These are phyloP conservation scores for Aporophyla lueneburgensis DNA, from an alignment of 2,888 invertebrate species.

Conservation along the genomic window DNA sequence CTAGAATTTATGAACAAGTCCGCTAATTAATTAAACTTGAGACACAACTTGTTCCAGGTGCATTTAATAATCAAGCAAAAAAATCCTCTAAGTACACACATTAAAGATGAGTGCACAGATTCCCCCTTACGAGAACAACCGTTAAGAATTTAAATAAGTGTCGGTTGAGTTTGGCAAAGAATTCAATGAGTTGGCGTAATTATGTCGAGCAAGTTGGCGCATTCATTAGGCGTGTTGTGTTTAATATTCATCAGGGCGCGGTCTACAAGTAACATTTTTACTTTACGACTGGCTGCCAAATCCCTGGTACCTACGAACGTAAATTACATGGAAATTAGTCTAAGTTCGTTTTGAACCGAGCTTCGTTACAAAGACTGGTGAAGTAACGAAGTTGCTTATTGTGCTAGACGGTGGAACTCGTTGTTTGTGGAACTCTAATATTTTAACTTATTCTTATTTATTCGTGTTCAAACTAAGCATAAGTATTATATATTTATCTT, in stretches of 20 bases:
- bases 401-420: conserved; percentile 55
- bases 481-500: neutral
- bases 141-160: conserved; percentile 81
- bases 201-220: conserved; percentile 84
- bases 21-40: conserved; percentile 42
- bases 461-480: conserved; percentile 18
- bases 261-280: conserved; percentile 80
- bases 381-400: conserved; percentile 70
- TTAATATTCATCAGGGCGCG: conserved; percentile 85
- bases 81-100: conserved; percentile 26
- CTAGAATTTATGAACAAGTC: conserved; percentile 12
- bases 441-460: conserved; percentile 33
- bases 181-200: conserved; percentile 86
- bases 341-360: conserved; percentile 76
- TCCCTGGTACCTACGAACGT: conserved; percentile 75
- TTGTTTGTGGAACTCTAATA: conserved; percentile 44
- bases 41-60: conserved; percentile 3
- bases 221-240: conserved; percentile 83
- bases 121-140: conserved; percentile 63
- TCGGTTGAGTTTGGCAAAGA: conserved; percentile 77
- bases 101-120: conserved; percentile 58
- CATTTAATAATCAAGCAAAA: conserved; percentile 31
- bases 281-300: conserved; percentile 75
- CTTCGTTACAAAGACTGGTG: conserved; percentile 71
- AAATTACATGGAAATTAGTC: conserved; percentile 85